phyloP scores from a whole-genome alignment of 2,113 vertebrate species.

The Otus sunia region DNA sequence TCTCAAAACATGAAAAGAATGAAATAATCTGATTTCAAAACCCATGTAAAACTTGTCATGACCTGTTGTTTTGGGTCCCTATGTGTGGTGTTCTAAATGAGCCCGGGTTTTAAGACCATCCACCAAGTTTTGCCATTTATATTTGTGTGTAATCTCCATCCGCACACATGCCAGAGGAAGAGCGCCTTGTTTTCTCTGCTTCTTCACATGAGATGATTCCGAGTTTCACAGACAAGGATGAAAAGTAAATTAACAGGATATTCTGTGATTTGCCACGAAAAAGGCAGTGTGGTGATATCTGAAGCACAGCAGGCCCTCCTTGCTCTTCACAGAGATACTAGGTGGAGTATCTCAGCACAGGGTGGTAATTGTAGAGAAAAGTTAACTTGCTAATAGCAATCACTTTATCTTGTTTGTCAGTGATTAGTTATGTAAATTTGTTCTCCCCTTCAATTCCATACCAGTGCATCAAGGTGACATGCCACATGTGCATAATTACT shows the following conservation, averaged over 20 bases:
- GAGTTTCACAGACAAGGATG: constrained; percentile 7
- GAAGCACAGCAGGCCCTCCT: constrained; percentile 25
- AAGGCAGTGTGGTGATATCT: constrained; percentile 18
- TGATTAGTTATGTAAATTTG: constrained; percentile 67
- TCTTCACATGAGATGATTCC: not conserved
- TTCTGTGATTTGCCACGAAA: not conserved
- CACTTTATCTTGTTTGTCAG: constrained; percentile 66
- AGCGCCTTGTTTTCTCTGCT: not conserved
- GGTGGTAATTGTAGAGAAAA: constrained; percentile 60
- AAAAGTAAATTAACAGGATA: constrained; percentile 29
- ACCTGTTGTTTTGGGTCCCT: not conserved
- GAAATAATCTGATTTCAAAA: not conserved
- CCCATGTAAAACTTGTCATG: not conserved
- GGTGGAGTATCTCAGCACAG: constrained; percentile 29
- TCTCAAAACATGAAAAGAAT: not conserved
- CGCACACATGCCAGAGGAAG: not conserved
- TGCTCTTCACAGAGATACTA: constrained; percentile 25
- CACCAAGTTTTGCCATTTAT: not conserved
- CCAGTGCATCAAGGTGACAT: constrained; percentile 61
- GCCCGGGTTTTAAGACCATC: not conserved
- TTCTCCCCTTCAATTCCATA: constrained; percentile 43
- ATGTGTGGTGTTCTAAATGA: not conserved
- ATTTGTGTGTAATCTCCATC: not conserved
- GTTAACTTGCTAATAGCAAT: constrained; percentile 67
- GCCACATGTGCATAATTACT: constrained; percentile 58